Base-by-base conservation (phyloP, 2,797 vertebrate species). In the Sylvilagus floridanus region DNA sequence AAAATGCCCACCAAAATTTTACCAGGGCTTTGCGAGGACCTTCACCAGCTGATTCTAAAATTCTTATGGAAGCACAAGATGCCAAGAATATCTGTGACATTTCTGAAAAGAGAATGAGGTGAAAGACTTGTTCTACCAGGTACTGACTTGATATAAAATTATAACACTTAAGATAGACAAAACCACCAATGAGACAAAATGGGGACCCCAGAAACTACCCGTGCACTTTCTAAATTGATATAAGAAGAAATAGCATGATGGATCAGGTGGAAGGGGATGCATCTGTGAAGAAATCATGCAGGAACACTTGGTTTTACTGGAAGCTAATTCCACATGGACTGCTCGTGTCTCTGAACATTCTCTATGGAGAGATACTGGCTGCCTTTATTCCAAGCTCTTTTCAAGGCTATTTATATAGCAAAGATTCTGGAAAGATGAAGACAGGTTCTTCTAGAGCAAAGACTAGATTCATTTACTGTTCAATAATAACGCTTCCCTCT, bases 361-460 rank as follows among this genome's bases (percentile, higher is more conserved):
- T 81, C 22, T 10, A 11, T 79, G 21, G 79, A 69, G 75, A 73
- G 30, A 50, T 3, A 54, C 42, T 42, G 42, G 42, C 77, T 62
- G 37, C 69, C 32, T 88, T 89, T 85, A 87, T 79, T 84, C 21
- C 28, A 93, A 37, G 32, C 75, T 92, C 42, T 88, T 85, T 85
- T 69, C 81, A 85, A 81, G 62, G 47, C 66, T 84, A 62, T 75
- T 52, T 62, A 22, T 68, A 32, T 19, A 66, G n/a, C 82, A 73
- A 76, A 81, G 81, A 92, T 17, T 30, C 68, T 85, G 50, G n/a
- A 63, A 66, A 73, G n/a, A 42, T 8, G 30, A 30, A 88, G 60
- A 81, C 52, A 82, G 5, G 11, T 1, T 68, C n/a, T 93, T 52
- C 75, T 68, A 95, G n/a, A 76, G 32, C 11, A 81, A 92, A 79